phyloP scores from a whole-genome alignment of 2,888 invertebrate species.

The Lissonota sp. region DNA sequence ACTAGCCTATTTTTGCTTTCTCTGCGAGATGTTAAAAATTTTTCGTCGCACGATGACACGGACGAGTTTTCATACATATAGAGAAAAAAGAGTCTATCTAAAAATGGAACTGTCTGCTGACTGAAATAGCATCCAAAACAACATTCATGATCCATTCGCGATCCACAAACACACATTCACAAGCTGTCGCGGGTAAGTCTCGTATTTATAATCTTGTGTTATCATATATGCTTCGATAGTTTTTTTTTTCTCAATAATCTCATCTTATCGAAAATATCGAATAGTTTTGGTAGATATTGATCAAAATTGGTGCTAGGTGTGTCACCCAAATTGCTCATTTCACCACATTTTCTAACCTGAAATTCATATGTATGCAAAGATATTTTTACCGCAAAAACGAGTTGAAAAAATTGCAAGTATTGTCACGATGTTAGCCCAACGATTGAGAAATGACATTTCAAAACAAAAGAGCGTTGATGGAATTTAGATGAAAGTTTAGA shows the following conservation, averaged over 20 bases:
- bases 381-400: background rate
- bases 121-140: conserved; percentile 54
- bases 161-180: conserved; percentile 11
- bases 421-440: too few species aligned
- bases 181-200: conserved; percentile 28
- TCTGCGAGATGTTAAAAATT: background rate
- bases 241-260: background rate
- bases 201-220: background rate
- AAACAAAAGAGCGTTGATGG: too few species aligned
- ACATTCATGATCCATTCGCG: conserved; percentile 28
- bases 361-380: background rate
- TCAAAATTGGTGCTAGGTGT: background rate
- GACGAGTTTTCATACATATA: conserved; percentile 45
- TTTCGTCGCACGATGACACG: conserved; percentile 24
- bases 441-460: too few species aligned
- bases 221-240: too few species aligned
- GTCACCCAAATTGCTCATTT: background rate
- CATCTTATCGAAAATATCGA: background rate
- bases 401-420: too few species aligned
- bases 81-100: conserved; percentile 15
- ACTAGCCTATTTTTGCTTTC: too few species aligned
- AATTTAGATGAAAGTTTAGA: too few species aligned
- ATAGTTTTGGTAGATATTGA: background rate
- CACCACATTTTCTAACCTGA: conserved; percentile 37
- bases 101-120: conserved; percentile 51